These are phyloP conservation scores for Perca flavescens DNA, from an alignment of 2,113 vertebrate species.

Conservation along the genomic window DNA sequence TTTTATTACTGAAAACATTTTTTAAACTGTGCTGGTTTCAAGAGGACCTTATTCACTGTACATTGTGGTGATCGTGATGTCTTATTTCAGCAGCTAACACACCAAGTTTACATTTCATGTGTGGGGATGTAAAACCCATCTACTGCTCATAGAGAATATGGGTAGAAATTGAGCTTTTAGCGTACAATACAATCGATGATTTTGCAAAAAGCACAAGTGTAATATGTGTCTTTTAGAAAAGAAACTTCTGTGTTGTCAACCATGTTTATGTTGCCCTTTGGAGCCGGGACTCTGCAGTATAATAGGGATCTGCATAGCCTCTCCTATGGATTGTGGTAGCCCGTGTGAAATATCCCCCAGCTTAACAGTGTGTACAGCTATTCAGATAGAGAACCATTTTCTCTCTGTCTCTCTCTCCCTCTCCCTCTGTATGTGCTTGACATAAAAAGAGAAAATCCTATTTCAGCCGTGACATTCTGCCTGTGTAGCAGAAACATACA, in stretches of 20 bases:
- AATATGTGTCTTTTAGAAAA: conserved; percentile 1
- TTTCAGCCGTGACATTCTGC: conserved; percentile 80
- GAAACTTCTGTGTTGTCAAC: neutral
- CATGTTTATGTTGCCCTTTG: conserved; percentile 53
- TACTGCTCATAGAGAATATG: neutral
- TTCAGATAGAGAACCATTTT: conserved; percentile 66
- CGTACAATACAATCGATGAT: neutral
- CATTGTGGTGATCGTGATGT: neutral
- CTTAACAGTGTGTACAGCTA: conserved; percentile 68
- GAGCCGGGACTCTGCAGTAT: conserved; percentile 41
- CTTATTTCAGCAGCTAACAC: neutral
- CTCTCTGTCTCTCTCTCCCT: conserved; percentile 9
- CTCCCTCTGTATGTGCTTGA: conserved; percentile 53
- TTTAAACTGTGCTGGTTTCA: neutral
- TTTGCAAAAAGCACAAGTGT: conserved; percentile 1
- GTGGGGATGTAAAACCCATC: neutral
- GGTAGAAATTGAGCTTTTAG: neutral
- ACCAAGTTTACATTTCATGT: neutral
- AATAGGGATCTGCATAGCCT: conserved; percentile 50
- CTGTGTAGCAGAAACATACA: conserved; percentile 77
- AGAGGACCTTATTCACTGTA: neutral
- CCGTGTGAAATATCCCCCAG: conserved; percentile 65
- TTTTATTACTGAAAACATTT: neutral
- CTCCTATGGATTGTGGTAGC: conserved; percentile 59
- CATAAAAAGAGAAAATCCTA: conserved; percentile 79